Conservation (phyloP, 2,113 vertebrate species). For the Anarhynchus alexandrinus region DNA sequence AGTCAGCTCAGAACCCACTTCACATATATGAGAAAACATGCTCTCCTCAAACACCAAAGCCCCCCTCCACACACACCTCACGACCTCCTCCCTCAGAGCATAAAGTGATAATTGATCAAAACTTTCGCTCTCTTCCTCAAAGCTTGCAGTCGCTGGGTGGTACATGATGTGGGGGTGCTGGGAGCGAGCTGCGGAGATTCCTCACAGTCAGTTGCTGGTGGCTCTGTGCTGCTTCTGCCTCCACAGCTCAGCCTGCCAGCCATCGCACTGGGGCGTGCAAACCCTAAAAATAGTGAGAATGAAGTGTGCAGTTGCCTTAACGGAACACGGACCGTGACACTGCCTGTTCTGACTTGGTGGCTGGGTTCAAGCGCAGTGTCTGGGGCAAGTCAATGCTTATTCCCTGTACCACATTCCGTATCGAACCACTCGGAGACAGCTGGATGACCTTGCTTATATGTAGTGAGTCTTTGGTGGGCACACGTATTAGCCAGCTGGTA, state of each 20-base stretch:
- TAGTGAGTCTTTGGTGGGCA: neutral
- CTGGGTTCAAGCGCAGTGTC: neutral
- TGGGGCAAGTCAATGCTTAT: neutral
- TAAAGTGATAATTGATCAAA: neutral
- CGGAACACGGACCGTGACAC: neutral
- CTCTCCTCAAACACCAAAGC: neutral
- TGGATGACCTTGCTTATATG: neutral
- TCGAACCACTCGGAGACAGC: neutral
- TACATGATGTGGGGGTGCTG: neutral
- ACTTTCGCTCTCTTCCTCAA: neutral
- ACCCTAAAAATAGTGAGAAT: neutral
- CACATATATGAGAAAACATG: neutral
- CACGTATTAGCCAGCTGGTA: neutral
- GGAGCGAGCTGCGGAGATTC: neutral
- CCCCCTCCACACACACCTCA: fast-evolving
- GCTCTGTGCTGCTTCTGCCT: neutral
- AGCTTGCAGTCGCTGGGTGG: fast-evolving
- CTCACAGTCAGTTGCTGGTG: neutral
- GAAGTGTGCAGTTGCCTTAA: neutral
- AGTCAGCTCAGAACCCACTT: neutral
- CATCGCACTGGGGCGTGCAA: neutral
- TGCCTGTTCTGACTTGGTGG: neutral
- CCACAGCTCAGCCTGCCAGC: neutral
- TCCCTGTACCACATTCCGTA: neutral
- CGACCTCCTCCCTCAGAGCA: neutral